A percentile compares a stretch with the other conserved stretches of the same genome.
Conservation (phyloP, 2,797 vertebrate species). For the Myotis daubentonii region DNA sequence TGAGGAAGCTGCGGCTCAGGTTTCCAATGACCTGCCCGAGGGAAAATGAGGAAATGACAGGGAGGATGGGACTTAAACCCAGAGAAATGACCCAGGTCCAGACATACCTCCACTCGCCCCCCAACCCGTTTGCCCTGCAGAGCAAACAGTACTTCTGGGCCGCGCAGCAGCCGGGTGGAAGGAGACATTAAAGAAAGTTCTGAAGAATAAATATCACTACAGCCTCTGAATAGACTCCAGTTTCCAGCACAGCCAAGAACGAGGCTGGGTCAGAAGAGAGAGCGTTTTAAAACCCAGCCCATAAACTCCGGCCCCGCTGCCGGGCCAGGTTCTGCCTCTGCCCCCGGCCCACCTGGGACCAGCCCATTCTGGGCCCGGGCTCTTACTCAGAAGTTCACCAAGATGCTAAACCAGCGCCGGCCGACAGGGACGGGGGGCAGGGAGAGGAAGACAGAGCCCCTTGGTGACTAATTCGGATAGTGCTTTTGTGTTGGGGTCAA, state of each 20-base stretch:
- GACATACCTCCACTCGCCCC: background rate
- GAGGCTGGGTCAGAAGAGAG: background rate
- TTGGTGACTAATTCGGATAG: conserved; percentile 94
- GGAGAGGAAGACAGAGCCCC: conserved; percentile 85
- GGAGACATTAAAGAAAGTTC: background rate
- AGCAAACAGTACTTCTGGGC: background rate
- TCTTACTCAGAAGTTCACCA: conserved; percentile 50
- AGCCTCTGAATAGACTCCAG: background rate
- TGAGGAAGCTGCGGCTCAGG: background rate
- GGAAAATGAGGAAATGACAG: background rate
- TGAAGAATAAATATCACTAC: background rate
- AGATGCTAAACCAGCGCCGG: conserved; percentile 62
- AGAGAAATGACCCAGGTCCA: background rate
- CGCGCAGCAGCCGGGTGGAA: fast-evolving
- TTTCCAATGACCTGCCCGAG: background rate
- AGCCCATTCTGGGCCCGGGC: conserved; percentile 23
- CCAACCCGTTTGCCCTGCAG: background rate
- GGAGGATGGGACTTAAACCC: background rate
- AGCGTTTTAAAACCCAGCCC: background rate
- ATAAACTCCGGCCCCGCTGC: background rate
- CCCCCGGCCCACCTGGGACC: background rate
- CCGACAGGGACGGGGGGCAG: conserved; percentile 67
- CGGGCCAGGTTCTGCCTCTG: fast-evolving
- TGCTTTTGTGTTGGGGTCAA: conserved; percentile 93
- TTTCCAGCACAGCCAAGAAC: background rate